phyloP scores from a whole-genome alignment of 37 sponge, comb jelly and placozoan species.

The Crambe crambe region DNA sequence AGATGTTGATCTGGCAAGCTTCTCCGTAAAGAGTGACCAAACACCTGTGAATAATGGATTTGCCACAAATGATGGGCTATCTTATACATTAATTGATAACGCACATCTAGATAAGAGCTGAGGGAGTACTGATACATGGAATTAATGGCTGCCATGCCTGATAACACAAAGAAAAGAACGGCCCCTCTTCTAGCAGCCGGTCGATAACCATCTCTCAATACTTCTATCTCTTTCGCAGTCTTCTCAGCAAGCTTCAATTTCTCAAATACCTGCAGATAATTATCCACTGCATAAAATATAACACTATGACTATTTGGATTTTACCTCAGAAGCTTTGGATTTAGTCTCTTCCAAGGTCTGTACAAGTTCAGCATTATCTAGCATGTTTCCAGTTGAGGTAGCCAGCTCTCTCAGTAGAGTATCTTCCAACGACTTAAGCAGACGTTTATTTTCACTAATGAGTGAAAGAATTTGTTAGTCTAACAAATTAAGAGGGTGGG shows the following conservation, averaged over 20 bases:
- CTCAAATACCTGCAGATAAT: constrained; percentile 70
- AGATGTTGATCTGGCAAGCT: constrained; percentile 91
- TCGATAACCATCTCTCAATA: constrained; percentile 90
- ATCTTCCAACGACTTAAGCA: constrained; percentile 98
- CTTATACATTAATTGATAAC: not conserved
- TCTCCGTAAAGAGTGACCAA: constrained; percentile 88
- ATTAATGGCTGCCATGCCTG: constrained; percentile 98
- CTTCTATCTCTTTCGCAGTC: constrained; percentile 91
- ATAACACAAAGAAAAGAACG: constrained; percentile 97
- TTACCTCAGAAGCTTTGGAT: constrained; percentile 95
- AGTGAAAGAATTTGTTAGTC: not conserved
- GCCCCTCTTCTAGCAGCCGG: constrained; percentile 97
- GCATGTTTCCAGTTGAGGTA: constrained; percentile 97
- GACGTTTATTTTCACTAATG: constrained; percentile 89
- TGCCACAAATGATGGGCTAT: not conserved
- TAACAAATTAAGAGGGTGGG: not conserved
- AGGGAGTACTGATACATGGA: constrained; percentile 99
- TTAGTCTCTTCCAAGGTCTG: constrained; percentile 98
- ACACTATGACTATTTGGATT: not conserved
- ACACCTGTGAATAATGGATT: constrained; percentile 47
- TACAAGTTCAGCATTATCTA: constrained; percentile 97
- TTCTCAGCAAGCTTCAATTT: constrained; percentile 86
- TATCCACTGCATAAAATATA: not conserved
- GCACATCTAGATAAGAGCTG: constrained; percentile 76
- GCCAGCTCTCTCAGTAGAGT: constrained; percentile 97